Conservation (phyloP, 2,888 invertebrate genomes). For the Apotomis turbidana region DNA sequence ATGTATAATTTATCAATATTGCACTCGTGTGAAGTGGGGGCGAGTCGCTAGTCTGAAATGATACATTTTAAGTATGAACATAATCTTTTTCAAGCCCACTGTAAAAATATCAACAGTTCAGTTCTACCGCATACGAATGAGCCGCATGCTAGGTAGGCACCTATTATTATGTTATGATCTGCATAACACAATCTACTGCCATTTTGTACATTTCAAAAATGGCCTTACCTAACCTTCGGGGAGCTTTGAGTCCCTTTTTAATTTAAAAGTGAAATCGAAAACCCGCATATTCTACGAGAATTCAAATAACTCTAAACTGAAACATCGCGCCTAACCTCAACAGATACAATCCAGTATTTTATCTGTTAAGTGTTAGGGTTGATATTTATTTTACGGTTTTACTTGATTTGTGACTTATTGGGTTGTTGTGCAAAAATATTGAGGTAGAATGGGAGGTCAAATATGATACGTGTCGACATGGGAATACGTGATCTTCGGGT, state of each 20-base stretch:
- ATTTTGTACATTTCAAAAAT: conserved; percentile 20
- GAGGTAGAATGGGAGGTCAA: conserved; percentile 29
- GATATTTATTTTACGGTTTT: not conserved
- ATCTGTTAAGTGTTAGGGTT: not conserved
- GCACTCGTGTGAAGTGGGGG: no score
- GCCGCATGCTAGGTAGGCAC: not conserved
- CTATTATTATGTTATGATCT: conserved; percentile 1
- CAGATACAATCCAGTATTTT: not conserved
- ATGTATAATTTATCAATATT: no score
- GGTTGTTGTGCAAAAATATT: conserved; percentile 13
- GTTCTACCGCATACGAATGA: no score
- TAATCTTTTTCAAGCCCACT: no score
- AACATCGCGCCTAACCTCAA: not conserved
- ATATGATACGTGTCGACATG: conserved; percentile 33
- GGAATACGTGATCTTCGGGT: conserved; percentile 39
- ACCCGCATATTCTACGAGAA: conserved; percentile 47
- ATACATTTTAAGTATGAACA: no score
- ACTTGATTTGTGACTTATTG: not conserved
- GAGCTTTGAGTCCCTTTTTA: conserved; percentile 63
- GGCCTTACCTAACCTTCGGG: conserved; percentile 54
- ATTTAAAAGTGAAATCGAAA: conserved; percentile 65
- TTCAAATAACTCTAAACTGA: conserved; percentile 28
- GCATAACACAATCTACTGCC: conserved; percentile 28
- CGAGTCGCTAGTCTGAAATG: no score
- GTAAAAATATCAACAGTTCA: no score